These are phyloP conservation scores for Apomyelois bistriatella DNA, from an alignment of 2,888 invertebrate species.

Conservation along the genomic window DNA sequence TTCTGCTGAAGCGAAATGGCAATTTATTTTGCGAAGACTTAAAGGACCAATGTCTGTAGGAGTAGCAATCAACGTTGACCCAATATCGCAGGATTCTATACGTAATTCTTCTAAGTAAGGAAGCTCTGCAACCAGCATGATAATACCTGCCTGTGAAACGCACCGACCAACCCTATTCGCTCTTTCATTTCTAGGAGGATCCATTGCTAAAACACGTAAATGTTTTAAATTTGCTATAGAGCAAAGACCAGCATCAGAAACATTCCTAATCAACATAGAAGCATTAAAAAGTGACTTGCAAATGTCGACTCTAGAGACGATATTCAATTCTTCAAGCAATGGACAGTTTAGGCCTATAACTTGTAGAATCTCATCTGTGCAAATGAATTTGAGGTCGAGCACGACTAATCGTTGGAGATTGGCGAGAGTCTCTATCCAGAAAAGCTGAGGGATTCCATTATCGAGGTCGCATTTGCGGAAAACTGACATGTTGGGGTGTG, in stretches of 20 bases:
- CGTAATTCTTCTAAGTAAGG: conserved; percentile 66
- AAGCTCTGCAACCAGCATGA: conserved; percentile 58
- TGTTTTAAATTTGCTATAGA: conserved; percentile 60
- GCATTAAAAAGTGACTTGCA: conserved; percentile 72
- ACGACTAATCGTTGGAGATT: conserved; percentile 58
- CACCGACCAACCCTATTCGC: conserved; percentile 64
- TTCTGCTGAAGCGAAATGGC: conserved; percentile 67
- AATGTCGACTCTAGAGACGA: conserved; percentile 70
- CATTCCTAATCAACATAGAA: conserved; percentile 67
- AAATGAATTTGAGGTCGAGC: conserved; percentile 72
- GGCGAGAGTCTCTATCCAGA: conserved; percentile 62
- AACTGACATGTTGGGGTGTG: conserved; percentile 66
- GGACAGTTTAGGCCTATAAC: conserved; percentile 59
- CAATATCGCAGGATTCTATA: conserved; percentile 74
- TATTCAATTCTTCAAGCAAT: conserved; percentile 67
- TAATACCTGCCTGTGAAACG: conserved; percentile 68
- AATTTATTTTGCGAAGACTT: conserved; percentile 65
- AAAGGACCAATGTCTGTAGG: conserved; percentile 57
- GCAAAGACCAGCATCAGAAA: conserved; percentile 65
- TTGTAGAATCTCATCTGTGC: conserved; percentile 73
- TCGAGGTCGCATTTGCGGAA: conserved; percentile 72
- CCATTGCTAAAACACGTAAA: conserved; percentile 64
- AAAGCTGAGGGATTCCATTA: conserved; percentile 60
- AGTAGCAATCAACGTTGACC: conserved; percentile 65
- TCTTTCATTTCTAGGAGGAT: conserved; percentile 68